Evolutionary conservation across 2,888 invertebrate genomes (phyloP).

Genomic region (Callyntrura guangdongensis): DNA sequence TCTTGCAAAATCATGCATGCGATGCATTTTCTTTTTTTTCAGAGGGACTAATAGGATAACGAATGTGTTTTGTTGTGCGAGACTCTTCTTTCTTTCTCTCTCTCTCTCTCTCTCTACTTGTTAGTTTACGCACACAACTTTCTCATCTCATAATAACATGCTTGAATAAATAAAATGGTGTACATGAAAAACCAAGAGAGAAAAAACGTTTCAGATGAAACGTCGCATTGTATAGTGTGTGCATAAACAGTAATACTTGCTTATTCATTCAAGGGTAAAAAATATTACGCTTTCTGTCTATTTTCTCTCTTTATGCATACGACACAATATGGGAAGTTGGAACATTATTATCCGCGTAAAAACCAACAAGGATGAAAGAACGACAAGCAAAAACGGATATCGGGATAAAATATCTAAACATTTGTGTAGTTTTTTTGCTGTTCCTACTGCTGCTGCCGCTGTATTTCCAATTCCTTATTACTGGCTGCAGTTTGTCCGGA

Average conservation of each 20-base stretch:
- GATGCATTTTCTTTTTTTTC: conserved; percentile 42
- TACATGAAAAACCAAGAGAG: not conserved
- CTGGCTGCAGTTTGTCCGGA: not conserved
- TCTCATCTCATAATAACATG: conserved; percentile 16
- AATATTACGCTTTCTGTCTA: not conserved
- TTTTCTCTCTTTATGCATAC: too few relatives aligned
- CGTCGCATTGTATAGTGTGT: too few relatives aligned
- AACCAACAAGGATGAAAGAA: too few relatives aligned
- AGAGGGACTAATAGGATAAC: conserved; percentile 25
- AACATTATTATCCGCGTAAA: too few relatives aligned
- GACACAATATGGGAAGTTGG: not conserved
- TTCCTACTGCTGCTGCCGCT: too few relatives aligned
- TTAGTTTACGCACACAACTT: not conserved
- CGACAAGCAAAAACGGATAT: too few relatives aligned
- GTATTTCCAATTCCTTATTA: too few relatives aligned
- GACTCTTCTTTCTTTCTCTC: too few relatives aligned
- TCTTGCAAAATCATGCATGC: conserved; percentile 51
- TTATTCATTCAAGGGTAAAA: conserved; percentile 39
- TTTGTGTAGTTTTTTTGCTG: too few relatives aligned
- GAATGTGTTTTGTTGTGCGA: conserved; percentile 16
- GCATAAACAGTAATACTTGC: not conserved
- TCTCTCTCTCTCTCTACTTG: too few relatives aligned
- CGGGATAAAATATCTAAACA: too few relatives aligned
- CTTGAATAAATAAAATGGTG: conserved; percentile 33
- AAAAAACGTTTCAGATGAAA: conserved; percentile 3